Evolutionary conservation across 2,888 invertebrate genomes (phyloP), one percentile per base, ranked within the genome.

Genomic region (Pantelozetes paolii): DNA sequence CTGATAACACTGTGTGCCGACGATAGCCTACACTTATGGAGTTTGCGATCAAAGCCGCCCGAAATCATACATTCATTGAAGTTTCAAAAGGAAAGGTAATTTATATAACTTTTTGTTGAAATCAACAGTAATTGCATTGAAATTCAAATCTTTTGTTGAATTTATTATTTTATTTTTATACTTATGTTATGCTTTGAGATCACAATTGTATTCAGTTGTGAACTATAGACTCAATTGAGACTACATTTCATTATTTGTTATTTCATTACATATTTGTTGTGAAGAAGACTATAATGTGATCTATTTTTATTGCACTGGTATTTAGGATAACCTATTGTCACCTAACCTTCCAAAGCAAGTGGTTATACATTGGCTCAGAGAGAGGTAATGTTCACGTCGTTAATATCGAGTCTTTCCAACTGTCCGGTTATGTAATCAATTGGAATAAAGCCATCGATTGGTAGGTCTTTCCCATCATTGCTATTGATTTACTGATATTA

Each of bases 401-500:
- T 81, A 92, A 97, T 85, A 90, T 98, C 80, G 97, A 97, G 85
- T 90, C 90, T 80, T 99, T 99, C 86, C 87, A 89, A 81, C 88
- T 99, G 80, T 96, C 96, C 82, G 96, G 97, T 78, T 99, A 99
- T 86, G 89, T 96, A 84, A 95, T 99, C 87, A 97, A 98, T 87
- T 99, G 99, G 99, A 99, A 99, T 87, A 99, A 99, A 86, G 95
- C 97, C 81, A 98, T 99, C 84, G 99, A 98, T 89, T 87, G 96
- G 96, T 98, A 85, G 91, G 93, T 57, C 28, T 57, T 57, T 28
- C 28, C 5, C 28, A 57, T 30, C 9, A 91, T 59, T 30, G 50
- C 45, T 20, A 64, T n/a, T 36, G 15, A 57, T 11, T 54, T 5
- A 15, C 11, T 15, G 6, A 30, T 18, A 30, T 28, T 54, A 54